phyloP scores from a whole-genome alignment of 2,888 invertebrate species.

The Eretmocerus hayati region DNA sequence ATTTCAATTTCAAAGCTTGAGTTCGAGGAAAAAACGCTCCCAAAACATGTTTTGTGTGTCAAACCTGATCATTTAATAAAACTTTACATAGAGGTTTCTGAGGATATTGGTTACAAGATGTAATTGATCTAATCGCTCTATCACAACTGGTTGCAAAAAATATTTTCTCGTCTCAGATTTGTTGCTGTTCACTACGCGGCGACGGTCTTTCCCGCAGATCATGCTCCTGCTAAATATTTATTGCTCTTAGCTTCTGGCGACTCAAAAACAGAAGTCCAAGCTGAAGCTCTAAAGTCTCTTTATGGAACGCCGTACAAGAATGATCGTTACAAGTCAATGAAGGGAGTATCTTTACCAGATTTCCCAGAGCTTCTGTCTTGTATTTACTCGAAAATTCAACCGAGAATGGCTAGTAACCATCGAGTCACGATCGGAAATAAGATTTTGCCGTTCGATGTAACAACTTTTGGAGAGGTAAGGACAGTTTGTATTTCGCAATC shows the following conservation, averaged over 20 bases:
- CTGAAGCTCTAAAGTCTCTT: constrained; percentile 66
- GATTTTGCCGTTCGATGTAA: constrained; percentile 63
- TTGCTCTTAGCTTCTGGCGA: constrained; percentile 79
- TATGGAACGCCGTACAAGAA: constrained; percentile 57
- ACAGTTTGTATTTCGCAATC: no score
- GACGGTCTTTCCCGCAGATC: constrained; percentile 73
- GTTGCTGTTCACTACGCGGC: constrained; percentile 77
- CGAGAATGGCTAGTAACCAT: constrained; percentile 35
- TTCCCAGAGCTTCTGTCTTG: constrained; percentile 68
- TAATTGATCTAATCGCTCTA: no score
- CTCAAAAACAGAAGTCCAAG: constrained; percentile 67
- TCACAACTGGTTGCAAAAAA: no score
- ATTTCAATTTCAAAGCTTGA: no score
- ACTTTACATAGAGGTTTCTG: no score
- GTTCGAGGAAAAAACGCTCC: no score
- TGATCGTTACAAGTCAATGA: constrained; percentile 35
- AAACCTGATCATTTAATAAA: no score
- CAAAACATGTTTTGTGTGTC: no score
- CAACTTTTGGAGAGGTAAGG: constrained; percentile 66
- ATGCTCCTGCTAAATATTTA: constrained; percentile 75
- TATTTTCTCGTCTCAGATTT: no score
- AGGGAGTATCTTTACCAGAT: constrained; percentile 56
- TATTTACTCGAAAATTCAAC: constrained; percentile 49
- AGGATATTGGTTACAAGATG: no score
- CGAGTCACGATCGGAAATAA: constrained; percentile 60